phyloP scores from a whole-genome alignment of 2,797 vertebrate genomes.

The Peromyscus eremicus region DNA sequence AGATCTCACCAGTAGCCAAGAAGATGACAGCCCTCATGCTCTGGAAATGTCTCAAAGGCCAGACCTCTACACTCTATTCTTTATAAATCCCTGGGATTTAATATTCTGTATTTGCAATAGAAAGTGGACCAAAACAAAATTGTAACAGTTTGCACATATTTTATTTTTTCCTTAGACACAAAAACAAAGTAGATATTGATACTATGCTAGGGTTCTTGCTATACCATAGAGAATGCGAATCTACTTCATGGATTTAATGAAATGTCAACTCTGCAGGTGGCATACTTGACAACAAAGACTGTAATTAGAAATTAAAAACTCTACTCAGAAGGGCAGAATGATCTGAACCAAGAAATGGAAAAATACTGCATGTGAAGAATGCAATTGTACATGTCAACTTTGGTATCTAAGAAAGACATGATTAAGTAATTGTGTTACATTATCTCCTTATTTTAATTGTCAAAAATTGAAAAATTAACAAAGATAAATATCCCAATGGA shows the following conservation, averaged over 20 bases:
- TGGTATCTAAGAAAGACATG: not conserved
- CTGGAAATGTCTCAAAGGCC: not conserved
- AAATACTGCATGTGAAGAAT: not conserved
- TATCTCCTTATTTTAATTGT: conserved; percentile 38
- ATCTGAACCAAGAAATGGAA: not conserved
- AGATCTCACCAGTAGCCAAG: not conserved
- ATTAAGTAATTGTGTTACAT: conserved; percentile 3
- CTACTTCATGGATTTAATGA: not conserved
- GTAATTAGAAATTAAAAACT: conserved; percentile 40
- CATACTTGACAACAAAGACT: not conserved
- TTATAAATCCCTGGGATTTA: not conserved
- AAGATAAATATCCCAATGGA: not conserved
- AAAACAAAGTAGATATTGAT: conserved; percentile 7
- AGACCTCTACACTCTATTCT: not conserved
- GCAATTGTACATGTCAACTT: not conserved
- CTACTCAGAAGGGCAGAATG: not conserved
- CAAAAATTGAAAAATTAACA: conserved; percentile 2
- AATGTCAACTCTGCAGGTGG: not conserved
- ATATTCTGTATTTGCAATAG: not conserved
- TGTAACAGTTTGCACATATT: not conserved
- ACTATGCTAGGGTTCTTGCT: not conserved
- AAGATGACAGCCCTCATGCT: not conserved
- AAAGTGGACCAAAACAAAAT: not conserved
- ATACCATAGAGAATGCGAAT: not conserved
- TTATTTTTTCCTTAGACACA: not conserved